These are phyloP conservation scores for Notodonta dromedarius DNA, from an alignment of 2,888 invertebrate species.

Conservation along the genomic window DNA sequence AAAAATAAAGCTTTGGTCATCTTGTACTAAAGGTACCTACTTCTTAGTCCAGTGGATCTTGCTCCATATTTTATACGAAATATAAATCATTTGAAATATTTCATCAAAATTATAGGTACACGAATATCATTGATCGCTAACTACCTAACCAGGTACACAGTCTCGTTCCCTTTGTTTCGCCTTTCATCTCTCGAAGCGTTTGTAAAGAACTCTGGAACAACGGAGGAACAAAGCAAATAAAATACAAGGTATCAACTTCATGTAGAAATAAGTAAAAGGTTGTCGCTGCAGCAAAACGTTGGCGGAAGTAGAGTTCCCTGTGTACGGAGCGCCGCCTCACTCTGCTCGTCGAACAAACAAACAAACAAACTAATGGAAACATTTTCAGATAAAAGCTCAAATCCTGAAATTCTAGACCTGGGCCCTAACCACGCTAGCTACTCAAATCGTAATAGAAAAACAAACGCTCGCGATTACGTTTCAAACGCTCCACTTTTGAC, in stretches of 20 bases:
- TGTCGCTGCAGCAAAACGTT: neutral
- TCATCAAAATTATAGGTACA: no score
- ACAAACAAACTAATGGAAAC: constrained; percentile 34
- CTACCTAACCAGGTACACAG: neutral
- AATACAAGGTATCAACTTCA: neutral
- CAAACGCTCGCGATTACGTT: no score
- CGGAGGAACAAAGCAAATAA: constrained; percentile 12
- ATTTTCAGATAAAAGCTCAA: constrained; percentile 38
- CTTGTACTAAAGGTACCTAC: no score
- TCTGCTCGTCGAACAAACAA: constrained; percentile 13
- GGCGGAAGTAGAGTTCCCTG: neutral
- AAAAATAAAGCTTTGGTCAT: no score
- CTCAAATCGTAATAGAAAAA: no score
- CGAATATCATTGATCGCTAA: no score
- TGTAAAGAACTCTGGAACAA: constrained; percentile 4
- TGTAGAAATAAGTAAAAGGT: constrained; percentile 4
- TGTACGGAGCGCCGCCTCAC: neutral
- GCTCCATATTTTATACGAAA: no score
- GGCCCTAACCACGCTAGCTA: no score
- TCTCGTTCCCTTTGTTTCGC: neutral
- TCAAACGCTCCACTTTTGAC: no score
- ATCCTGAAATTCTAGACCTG: constrained; percentile 25
- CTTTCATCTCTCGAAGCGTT: neutral
- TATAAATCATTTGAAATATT: no score
- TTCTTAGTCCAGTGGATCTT: no score